Evolutionary conservation across 2,888 invertebrate genomes (phyloP).

Genomic region (Parnassius mnemosyne): DNA sequence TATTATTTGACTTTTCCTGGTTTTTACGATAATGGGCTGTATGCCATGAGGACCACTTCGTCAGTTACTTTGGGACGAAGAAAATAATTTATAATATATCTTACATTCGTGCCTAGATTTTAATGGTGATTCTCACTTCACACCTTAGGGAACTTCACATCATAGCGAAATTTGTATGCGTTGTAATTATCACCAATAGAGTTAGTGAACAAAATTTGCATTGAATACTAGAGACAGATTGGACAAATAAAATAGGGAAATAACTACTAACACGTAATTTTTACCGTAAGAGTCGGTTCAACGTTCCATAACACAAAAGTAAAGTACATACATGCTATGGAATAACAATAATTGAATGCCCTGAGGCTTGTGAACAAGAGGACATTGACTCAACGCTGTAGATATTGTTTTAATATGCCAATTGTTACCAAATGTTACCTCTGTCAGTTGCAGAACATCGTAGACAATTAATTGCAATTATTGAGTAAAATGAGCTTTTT

Average conservation of each 20-base stretch:
- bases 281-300: constrained; percentile 38
- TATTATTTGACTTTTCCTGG: constrained; percentile 14
- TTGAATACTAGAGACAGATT: no score
- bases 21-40: constrained; percentile 18
- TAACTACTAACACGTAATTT: constrained; percentile 23
- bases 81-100: constrained; percentile 1
- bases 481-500: no score
- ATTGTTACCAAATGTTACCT: constrained; percentile 26
- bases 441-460: constrained; percentile 16
- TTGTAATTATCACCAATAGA: no score
- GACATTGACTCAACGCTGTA: constrained; percentile 43
- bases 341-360: constrained; percentile 40
- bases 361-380: constrained; percentile 35
- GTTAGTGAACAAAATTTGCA: no score
- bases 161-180: no score
- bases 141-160: no score
- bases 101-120: no score
- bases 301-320: constrained; percentile 46
- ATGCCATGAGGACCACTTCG: constrained; percentile 14
- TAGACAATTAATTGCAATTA: not conserved
- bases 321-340: constrained; percentile 42
- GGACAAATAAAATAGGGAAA: no score
- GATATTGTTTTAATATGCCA: constrained; percentile 28
- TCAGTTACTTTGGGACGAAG: constrained; percentile 20
- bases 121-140: no score